Evolutionary conservation across 2,113 vertebrate genomes (phyloP).

Genomic region (Oceanites oceanicus): DNA sequence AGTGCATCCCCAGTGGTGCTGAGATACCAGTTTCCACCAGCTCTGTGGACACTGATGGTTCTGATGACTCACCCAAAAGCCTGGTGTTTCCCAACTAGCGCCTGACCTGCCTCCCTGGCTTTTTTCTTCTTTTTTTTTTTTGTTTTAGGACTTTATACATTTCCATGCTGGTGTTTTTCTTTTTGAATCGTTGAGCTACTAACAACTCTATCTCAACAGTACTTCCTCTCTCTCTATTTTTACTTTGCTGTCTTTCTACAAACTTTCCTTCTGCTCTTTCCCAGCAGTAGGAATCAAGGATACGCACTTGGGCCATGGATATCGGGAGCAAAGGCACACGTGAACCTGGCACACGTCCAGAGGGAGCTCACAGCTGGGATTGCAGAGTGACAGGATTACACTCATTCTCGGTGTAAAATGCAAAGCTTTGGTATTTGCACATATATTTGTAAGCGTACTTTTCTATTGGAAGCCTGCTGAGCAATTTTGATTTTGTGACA

Average conservation of each 20-base stretch:
- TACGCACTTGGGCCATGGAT: neutral
- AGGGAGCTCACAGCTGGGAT: neutral
- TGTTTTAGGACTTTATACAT: neutral
- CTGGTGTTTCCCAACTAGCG: neutral
- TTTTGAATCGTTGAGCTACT: neutral
- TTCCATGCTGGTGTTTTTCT: neutral
- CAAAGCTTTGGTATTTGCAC: neutral
- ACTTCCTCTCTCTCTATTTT: neutral
- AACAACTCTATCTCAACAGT: neutral
- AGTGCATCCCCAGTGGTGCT: neutral
- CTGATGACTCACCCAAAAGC: neutral
- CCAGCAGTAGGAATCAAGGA: neutral
- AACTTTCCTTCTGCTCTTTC: neutral
- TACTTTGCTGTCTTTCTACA: neutral
- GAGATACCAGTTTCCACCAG: neutral
- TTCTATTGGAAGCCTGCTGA: neutral
- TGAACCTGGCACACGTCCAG: accelerated
- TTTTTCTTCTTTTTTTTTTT: neutral
- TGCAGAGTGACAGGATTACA: neutral
- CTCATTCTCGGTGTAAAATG: neutral
- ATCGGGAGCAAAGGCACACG: neutral
- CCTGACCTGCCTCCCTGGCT: neutral
- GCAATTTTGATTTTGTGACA: neutral
- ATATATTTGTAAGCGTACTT: neutral
- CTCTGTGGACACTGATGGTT: neutral